Conservation (phyloP, 2,888 invertebrate species). For the Dromius quadrimaculatus region DNA sequence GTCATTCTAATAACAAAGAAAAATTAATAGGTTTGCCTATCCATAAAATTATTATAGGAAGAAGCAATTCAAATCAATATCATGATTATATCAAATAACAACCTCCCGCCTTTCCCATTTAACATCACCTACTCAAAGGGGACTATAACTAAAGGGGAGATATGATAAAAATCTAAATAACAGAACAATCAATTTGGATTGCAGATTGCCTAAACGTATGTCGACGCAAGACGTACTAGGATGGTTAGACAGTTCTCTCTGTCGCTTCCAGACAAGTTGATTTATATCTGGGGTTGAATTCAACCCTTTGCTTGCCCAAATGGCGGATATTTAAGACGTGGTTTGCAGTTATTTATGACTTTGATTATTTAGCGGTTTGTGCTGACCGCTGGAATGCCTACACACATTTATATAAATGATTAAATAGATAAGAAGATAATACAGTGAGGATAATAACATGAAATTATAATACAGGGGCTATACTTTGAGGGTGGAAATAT, state of each 20-base stretch:
- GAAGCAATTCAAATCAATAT: conserved; percentile 19
- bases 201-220: neutral
- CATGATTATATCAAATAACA: conserved; percentile 13
- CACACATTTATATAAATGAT: conserved; percentile 29
- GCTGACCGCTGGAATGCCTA: conserved; percentile 16
- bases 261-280: neutral
- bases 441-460: neutral
- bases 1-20: conserved; percentile 16
- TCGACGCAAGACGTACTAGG: neutral
- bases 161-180: conserved; percentile 36
- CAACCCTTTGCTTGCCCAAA: conserved; percentile 20
- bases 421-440: neutral
- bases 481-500: too few relatives aligned
- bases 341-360: conserved; percentile 29
- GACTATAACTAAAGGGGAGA: conserved; percentile 2
- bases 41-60: conserved; percentile 14
- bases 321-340: conserved; percentile 27
- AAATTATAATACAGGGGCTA: too few relatives aligned
- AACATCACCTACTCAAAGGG: neutral
- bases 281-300: conserved; percentile 23
- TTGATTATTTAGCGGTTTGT: conserved; percentile 37
- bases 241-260: too few relatives aligned
- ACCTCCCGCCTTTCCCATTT: neutral
- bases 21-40: conserved; percentile 26
- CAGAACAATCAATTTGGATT: conserved; percentile 34